Percentiles rank a stretch among this genome's conserved stretches.
Conservation (phyloP, 2,797 vertebrate species). For the Girardinus metallicus region DNA sequence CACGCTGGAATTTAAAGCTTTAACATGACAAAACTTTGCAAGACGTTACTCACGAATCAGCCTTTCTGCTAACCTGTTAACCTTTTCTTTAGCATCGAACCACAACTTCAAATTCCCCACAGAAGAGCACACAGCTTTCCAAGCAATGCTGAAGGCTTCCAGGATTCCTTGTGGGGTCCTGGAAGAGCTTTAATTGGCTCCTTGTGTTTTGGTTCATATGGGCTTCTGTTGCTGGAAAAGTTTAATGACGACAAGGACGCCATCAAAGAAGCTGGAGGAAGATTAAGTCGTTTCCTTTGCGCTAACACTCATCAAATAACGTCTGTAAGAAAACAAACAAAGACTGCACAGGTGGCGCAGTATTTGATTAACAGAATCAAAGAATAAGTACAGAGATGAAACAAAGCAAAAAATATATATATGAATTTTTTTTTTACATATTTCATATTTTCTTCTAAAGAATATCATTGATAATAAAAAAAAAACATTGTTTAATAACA, state of each 20-base stretch:
- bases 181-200: constrained; percentile 2
- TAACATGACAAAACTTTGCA: background rate
- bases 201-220: background rate
- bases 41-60: background rate
- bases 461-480: background rate
- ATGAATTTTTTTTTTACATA: background rate
- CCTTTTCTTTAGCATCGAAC: background rate
- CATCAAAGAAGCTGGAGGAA: background rate
- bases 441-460: background rate
- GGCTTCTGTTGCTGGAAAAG: constrained; percentile 10
- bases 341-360: background rate
- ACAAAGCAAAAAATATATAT: background rate
- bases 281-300: background rate
- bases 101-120: background rate
- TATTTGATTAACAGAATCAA: constrained; percentile 2
- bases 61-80: background rate
- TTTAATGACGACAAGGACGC: background rate
- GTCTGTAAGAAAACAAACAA: background rate
- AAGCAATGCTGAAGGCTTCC: background rate
- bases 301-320: background rate
- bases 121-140: background rate
- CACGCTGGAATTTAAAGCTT: no score
- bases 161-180: background rate
- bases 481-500: background rate
- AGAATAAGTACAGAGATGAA: background rate